phyloP scores from a whole-genome alignment of 2,113 vertebrate species.

The Tricholaema leucomelas region DNA sequence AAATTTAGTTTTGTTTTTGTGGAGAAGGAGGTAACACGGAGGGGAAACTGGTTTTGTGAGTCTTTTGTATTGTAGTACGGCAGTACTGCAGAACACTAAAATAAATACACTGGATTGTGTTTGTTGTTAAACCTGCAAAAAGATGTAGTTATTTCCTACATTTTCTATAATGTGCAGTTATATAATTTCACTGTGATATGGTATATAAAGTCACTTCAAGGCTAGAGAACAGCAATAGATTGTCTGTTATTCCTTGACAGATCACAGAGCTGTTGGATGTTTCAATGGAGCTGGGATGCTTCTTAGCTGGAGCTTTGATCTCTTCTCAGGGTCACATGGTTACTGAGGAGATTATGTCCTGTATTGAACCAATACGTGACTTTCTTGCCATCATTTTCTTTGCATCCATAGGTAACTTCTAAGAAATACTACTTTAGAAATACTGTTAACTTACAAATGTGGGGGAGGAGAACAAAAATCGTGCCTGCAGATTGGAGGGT shows the following conservation, averaged over 20 bases:
- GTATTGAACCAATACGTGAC: slow-evolving; percentile 93
- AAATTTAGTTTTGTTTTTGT: not conserved
- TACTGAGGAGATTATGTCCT: slow-evolving; percentile 87
- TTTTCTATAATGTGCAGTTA: not conserved
- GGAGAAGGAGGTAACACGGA: not conserved
- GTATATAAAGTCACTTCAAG: not conserved
- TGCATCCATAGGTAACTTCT: slow-evolving; percentile 89
- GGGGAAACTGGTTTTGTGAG: not conserved
- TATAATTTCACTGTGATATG: not conserved
- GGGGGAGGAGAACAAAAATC: not conserved
- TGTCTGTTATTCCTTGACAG: slow-evolving; percentile 68
- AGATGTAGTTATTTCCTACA: not conserved
- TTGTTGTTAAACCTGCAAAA: not conserved
- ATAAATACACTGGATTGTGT: not conserved
- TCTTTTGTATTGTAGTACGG: not conserved
- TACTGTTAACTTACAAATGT: not conserved
- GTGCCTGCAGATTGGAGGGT: not conserved
- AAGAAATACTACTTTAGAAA: not conserved
- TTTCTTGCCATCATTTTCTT: slow-evolving; percentile 98
- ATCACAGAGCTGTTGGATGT: slow-evolving; percentile 90
- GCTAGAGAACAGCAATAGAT: not conserved
- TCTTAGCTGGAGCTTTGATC: slow-evolving; percentile 91
- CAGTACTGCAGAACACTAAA: not conserved
- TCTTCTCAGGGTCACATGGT: slow-evolving; percentile 95
- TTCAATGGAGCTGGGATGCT: slow-evolving; percentile 98